phyloP scores from a whole-genome alignment of 2,888 invertebrate genomes.

The Carabus problematicus region DNA sequence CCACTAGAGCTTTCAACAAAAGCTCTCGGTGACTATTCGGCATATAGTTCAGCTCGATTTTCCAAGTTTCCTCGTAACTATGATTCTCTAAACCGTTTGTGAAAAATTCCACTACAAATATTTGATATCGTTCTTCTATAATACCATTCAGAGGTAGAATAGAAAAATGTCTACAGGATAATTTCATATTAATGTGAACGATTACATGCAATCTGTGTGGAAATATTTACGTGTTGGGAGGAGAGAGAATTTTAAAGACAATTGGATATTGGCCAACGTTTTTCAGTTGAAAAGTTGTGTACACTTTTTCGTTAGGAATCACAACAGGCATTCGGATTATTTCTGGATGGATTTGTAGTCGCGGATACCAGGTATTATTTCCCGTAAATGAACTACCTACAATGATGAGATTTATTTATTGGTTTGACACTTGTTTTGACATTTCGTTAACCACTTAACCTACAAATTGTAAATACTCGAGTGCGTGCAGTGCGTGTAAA shows the following conservation, averaged over 20 bases:
- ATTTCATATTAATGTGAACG: background rate
- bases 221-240: background rate
- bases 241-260: slow-evolving; percentile 8
- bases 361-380: slow-evolving; percentile 8
- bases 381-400: slow-evolving; percentile 8
- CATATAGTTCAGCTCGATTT: slow-evolving; percentile 18
- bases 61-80: slow-evolving; percentile 12
- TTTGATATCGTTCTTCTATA: slow-evolving; percentile 12
- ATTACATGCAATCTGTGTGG: background rate
- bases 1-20: background rate
- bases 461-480: too few species aligned
- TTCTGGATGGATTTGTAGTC: slow-evolving; percentile 4
- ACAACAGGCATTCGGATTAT: slow-evolving; percentile 11
- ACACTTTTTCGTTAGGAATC: background rate
- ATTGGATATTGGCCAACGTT: slow-evolving; percentile 11
- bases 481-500: too few species aligned
- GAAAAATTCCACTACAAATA: slow-evolving; percentile 21
- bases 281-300: slow-evolving; percentile 17
- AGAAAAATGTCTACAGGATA: slow-evolving; percentile 14
- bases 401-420: background rate
- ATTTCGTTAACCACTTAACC: too few species aligned
- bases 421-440: too few species aligned
- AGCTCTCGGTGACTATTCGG: background rate
- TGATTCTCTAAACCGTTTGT: background rate
- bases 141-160: slow-evolving; percentile 13